Base-by-base conservation (phyloP, 1,140 invertebrate genomes). In the Cotesia typhae region DNA sequence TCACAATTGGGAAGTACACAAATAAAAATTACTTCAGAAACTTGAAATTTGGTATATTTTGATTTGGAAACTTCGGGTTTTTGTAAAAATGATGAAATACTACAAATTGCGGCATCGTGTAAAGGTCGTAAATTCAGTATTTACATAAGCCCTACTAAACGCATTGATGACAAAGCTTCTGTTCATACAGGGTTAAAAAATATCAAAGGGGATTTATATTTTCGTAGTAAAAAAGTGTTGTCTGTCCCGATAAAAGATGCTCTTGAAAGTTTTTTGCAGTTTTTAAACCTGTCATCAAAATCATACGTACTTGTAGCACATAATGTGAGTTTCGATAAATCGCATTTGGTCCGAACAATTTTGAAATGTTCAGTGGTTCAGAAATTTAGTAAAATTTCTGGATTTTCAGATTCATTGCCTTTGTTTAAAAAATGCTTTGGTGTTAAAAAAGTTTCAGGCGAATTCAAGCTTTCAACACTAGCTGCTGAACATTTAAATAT, bases 1-100 rank as follows among this genome's bases (percentile, higher is more conserved):
- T 14, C n/a, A 3, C 35, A 60, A 36, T 12, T 60, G 14, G 52
- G 57, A 36, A 64, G 51, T 1, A 6, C 38, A 20, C 51, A 65
- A n/a, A 28, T 66, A 67, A 20, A 35, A 20, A 17, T 51, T 37
- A 12, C 41, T 10, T 4, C 17, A 9, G 35, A 74, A 66, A 41
- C 36, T 47, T 72, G 52, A 14, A 52, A 10, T 38, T 28, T 72
- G 2, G 67, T 78, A 10, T 76, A 52, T 74, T 78, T 76, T 28
- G 77, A 78, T 68, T 71, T 76, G 20, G 71, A 76, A 67, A 78
- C 77, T 0, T 74, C 75, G 28, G 75, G 72, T 57, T 71, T 76
- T 7, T 41, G 51, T 9, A 28, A 17, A 35, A 36, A 52, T 28
- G 37, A 47, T 60, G 72, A 75, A 38, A 71, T 78, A 20, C 53